phyloP scores from a whole-genome alignment of 2,888 invertebrate species.

The Orthosia incerta region DNA sequence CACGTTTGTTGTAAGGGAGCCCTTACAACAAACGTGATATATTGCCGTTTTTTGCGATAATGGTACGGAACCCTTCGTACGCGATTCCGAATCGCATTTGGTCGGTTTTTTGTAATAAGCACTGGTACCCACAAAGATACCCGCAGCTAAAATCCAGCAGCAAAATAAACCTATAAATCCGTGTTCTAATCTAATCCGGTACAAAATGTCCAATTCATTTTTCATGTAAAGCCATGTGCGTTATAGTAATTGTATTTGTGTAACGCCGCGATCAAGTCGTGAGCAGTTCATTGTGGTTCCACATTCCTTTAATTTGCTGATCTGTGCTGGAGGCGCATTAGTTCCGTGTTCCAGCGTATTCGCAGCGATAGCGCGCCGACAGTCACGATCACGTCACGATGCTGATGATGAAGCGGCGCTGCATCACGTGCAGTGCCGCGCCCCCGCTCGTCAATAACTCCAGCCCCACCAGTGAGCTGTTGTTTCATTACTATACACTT shows the following conservation, averaged over 20 bases:
- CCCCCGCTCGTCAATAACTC: too few relatives aligned
- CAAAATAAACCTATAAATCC: not conserved
- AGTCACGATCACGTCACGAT: not conserved
- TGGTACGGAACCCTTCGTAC: too few relatives aligned
- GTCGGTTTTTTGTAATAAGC: too few relatives aligned
- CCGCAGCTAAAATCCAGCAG: not conserved
- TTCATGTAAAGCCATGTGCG: constrained; percentile 9
- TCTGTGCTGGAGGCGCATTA: not conserved
- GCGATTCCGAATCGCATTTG: too few relatives aligned
- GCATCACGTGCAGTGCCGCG: not conserved
- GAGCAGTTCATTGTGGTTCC: not conserved
- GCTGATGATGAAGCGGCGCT: not conserved
- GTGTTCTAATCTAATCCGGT: not conserved
- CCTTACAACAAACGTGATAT: too few relatives aligned
- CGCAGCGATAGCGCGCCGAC: not conserved
- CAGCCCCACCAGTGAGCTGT: too few relatives aligned
- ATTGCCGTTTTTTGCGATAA: too few relatives aligned
- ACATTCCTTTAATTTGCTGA: not conserved
- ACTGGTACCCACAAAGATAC: not conserved
- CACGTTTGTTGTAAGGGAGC: too few relatives aligned
- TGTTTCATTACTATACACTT: too few relatives aligned
- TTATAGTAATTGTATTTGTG: constrained; percentile 9
- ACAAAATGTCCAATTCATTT: not conserved
- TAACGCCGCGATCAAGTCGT: not conserved
- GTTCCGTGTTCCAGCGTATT: not conserved